These are phyloP conservation scores for Columbina picui DNA, from an alignment of 2,113 vertebrate species.

Conservation along the genomic window DNA sequence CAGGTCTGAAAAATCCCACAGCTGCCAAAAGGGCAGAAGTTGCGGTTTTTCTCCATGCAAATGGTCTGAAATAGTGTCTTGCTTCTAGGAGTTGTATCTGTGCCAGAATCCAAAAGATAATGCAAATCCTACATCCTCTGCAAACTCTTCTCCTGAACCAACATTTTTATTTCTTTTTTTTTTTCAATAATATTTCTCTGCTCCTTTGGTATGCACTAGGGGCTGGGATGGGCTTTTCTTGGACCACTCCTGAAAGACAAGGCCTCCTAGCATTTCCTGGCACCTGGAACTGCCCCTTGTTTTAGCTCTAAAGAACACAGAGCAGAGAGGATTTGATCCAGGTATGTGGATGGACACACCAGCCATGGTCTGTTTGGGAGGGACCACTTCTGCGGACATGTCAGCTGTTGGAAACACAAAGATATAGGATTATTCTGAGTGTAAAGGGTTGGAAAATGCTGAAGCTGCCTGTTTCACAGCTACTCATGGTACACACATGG, in stretches of 20 bases:
- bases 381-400: rapidly evolving
- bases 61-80: neutral
- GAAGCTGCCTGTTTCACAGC: too few species aligned
- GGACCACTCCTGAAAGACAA: neutral
- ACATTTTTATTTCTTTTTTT: neutral
- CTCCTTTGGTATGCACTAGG: neutral
- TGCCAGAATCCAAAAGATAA: neutral
- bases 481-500: neutral
- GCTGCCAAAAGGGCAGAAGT: neutral
- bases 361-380: neutral
- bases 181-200: neutral
- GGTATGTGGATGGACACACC: neutral
- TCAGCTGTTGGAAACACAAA: neutral
- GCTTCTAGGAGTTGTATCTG: neutral
- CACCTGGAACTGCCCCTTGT: neutral
- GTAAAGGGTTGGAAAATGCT: neutral
- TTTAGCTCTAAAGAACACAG: neutral
- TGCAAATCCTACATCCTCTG: neutral
- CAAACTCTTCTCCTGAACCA: neutral
- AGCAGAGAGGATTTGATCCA: neutral
- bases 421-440: rapidly evolving
- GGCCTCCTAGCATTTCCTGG: neutral
- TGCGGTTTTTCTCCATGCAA: neutral
- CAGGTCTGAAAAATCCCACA: neutral
- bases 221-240: neutral